Conservation (phyloP, 2,888 invertebrate species). For the Aethes cnicana region DNA sequence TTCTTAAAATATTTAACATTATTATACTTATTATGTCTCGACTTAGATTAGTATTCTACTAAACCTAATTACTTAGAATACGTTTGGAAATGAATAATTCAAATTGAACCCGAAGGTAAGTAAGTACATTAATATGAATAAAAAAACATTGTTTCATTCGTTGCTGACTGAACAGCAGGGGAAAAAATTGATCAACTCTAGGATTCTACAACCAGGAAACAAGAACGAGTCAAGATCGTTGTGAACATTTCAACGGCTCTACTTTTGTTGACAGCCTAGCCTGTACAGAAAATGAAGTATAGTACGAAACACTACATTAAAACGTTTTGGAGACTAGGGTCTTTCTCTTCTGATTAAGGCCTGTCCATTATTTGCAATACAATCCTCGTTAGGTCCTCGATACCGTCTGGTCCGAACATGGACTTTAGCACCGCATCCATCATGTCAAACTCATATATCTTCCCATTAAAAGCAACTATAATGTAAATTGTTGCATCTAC, state of each 20-base stretch:
- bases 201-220: no score
- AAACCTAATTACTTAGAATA: no score
- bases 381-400: slow-evolving; percentile 52
- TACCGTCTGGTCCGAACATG: slow-evolving; percentile 53
- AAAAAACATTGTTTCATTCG: neutral
- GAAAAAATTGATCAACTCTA: neutral
- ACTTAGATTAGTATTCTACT: no score
- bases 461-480: slow-evolving; percentile 59
- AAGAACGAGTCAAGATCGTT: no score
- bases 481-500: slow-evolving; percentile 62
- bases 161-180: neutral
- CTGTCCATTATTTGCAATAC: slow-evolving; percentile 56
- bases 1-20: no score
- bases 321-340: neutral
- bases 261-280: no score
- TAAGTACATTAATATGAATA: slow-evolving; percentile 1
- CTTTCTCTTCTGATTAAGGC: slow-evolving; percentile 42
- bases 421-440: slow-evolving; percentile 60
- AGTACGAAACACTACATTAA: neutral
- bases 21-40: no score
- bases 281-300: no score
- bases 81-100: no score
- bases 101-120: no score
- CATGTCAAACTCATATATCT: slow-evolving; percentile 65
- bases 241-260: no score